These are phyloP conservation scores for Hylyphantes graminicola DNA, from an alignment of 1,140 invertebrate genomes.

Conservation along the genomic window DNA sequence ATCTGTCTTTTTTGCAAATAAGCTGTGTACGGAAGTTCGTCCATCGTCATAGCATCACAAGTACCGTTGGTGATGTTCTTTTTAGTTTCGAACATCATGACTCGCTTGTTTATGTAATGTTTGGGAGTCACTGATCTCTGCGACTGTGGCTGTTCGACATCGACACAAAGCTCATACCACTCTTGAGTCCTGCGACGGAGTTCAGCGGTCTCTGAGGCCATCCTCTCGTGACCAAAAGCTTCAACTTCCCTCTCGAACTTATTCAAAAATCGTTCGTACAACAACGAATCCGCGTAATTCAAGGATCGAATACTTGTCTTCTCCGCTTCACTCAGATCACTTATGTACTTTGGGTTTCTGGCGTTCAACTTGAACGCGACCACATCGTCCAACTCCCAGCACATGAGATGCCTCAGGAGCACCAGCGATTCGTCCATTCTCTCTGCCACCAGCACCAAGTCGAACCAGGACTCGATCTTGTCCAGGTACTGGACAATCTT, in stretches of 20 bases:
- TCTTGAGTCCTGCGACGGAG: constrained; percentile 34
- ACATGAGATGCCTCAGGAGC: constrained; percentile 63
- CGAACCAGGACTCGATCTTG: constrained; percentile 63
- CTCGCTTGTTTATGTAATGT: constrained; percentile 36
- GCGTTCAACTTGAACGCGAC: constrained; percentile 63
- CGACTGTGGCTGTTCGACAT: constrained; percentile 10
- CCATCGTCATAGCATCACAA: constrained; percentile 36
- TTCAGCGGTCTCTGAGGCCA: constrained; percentile 63
- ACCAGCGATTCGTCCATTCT: constrained; percentile 64
- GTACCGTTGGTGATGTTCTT: constrained; percentile 23
- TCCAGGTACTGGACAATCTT: constrained; percentile 52
- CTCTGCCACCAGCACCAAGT: constrained; percentile 65
- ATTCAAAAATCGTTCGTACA: constrained; percentile 66
- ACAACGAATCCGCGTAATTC: constrained; percentile 65
- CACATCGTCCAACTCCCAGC: constrained; percentile 65
- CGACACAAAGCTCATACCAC: constrained; percentile 62
- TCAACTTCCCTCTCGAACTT: constrained; percentile 64
- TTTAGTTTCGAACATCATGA: constrained; percentile 32
- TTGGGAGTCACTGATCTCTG: background rate
- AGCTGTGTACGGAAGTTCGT: constrained; percentile 44
- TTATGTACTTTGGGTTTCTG: constrained; percentile 45
- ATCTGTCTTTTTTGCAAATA: constrained; percentile 37
- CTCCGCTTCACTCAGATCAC: constrained; percentile 40
- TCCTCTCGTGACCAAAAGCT: constrained; percentile 64
- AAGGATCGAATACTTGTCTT: constrained; percentile 58